These are phyloP conservation scores for Erpobdella octoculata DNA, from an alignment of 2,888 invertebrate genomes.

Conservation along the genomic window DNA sequence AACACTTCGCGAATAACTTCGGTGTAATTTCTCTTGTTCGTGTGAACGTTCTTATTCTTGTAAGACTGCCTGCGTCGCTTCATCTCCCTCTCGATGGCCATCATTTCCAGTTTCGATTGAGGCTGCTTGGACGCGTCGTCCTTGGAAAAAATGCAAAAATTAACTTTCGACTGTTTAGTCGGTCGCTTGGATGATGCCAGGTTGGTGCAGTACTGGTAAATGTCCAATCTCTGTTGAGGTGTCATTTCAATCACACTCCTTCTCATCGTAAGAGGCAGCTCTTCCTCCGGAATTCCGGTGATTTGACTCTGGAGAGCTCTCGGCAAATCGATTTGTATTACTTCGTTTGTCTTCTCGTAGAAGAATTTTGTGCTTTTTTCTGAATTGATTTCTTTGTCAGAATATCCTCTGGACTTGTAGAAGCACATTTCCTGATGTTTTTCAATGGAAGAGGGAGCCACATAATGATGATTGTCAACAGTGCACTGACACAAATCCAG, in stretches of 20 bases:
- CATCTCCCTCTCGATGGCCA: slow-evolving; percentile 20
- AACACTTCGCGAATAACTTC: slow-evolving; percentile 18
- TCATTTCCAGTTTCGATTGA: slow-evolving; percentile 10
- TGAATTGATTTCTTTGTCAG: neutral
- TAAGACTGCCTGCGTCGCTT: slow-evolving; percentile 29
- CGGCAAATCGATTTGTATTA: slow-evolving; percentile 9
- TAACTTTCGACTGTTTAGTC: neutral
- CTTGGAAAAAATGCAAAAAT: neutral
- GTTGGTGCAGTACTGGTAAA: slow-evolving; percentile 14
- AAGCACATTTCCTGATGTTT: slow-evolving; percentile 8
- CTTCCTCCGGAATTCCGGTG: neutral
- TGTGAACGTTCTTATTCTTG: slow-evolving; percentile 23
- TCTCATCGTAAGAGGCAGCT: neutral
- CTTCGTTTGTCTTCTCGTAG: slow-evolving; percentile 15
- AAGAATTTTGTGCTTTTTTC: slow-evolving; percentile 12
- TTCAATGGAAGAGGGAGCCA: neutral
- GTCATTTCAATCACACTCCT: neutral
- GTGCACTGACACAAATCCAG: neutral
- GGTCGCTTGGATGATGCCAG: neutral
- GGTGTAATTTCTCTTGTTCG: slow-evolving; percentile 16
- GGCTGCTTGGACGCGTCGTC: slow-evolving; percentile 7
- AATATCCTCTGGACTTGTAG: neutral
- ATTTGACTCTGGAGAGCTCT: neutral
- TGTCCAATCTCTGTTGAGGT: slow-evolving; percentile 12
- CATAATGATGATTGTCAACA: neutral